Percentiles rank a stretch among this genome's conserved stretches.
These are phyloP conservation scores for Coleophora flavipennella DNA, from an alignment of 2,888 invertebrate species.

Conservation along the genomic window DNA sequence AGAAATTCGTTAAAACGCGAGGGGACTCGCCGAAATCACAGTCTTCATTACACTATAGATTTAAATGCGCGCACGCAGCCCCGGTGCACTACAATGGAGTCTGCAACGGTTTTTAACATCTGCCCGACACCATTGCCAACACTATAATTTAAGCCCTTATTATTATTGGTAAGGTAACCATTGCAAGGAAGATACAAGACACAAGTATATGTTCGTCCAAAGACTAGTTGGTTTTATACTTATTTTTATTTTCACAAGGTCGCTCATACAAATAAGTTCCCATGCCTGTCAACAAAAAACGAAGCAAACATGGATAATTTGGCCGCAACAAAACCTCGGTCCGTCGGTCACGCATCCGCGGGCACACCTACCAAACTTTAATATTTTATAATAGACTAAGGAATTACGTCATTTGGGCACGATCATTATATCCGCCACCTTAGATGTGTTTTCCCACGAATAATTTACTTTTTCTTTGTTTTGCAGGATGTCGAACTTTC, in stretches of 20 bases:
- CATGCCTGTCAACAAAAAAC: slow-evolving; percentile 45
- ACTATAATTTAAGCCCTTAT: slow-evolving; percentile 33
- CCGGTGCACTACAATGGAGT: slow-evolving; percentile 43
- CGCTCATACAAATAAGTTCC: slow-evolving; percentile 27
- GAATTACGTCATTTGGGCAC: slow-evolving; percentile 54
- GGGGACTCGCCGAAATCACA: slow-evolving; percentile 51
- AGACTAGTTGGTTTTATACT: background rate
- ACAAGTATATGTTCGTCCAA: background rate
- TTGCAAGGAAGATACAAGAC: background rate
- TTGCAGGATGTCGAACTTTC: slow-evolving; percentile 76
- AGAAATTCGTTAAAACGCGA: slow-evolving; percentile 18
- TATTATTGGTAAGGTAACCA: slow-evolving; percentile 23
- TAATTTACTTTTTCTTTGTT: slow-evolving; percentile 39
- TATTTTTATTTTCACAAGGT: slow-evolving; percentile 2
- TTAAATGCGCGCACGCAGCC: slow-evolving; percentile 40
- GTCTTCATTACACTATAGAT: slow-evolving; percentile 18
- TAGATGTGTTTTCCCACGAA: slow-evolving; percentile 45
- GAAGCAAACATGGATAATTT: slow-evolving; percentile 38
- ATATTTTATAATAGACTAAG: slow-evolving; percentile 47
- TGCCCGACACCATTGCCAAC: slow-evolving; percentile 31
- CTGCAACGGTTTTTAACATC: slow-evolving; percentile 69
- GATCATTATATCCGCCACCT: slow-evolving; percentile 47
- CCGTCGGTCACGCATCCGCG: slow-evolving; percentile 44
- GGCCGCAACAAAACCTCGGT: slow-evolving; percentile 30
- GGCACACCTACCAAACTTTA: slow-evolving; percentile 39